phyloP scores from a whole-genome alignment of 2,797 vertebrate species.

The Sciurus vulgaris region DNA sequence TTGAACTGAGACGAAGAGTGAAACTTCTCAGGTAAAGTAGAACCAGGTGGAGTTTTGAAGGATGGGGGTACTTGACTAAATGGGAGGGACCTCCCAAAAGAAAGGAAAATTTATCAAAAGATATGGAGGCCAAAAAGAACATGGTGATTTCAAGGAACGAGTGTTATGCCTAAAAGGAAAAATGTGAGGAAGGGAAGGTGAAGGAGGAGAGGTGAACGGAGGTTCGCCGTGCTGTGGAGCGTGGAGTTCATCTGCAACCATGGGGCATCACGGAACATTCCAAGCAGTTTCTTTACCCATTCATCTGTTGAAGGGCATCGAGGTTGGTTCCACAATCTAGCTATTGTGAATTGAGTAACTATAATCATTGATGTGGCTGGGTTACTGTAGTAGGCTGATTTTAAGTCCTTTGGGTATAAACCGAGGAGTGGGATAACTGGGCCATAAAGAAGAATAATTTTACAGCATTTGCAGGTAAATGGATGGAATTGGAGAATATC shows the following conservation, averaged over 20 bases:
- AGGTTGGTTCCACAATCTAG: no score
- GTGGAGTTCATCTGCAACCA: neutral
- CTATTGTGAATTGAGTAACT: no score
- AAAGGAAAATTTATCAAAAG: neutral
- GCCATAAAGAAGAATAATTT: no score
- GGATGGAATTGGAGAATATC: no score
- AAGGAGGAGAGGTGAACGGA: neutral
- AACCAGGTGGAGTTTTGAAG: neutral
- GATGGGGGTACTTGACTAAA: neutral
- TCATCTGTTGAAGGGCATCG: no score
- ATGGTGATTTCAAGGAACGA: neutral
- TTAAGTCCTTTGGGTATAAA: no score
- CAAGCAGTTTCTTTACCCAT: neutral
- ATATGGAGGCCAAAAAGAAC: neutral
- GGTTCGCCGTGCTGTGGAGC: neutral
- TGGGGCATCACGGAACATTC: neutral
- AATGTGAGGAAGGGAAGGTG: neutral
- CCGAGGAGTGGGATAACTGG: no score
- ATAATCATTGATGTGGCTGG: no score
- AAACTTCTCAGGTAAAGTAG: neutral
- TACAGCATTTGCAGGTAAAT: no score
- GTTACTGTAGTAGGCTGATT: no score
- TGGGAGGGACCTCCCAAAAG: neutral
- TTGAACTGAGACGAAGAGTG: neutral
- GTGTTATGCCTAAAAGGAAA: neutral